phyloP scores from a whole-genome alignment of 2,113 vertebrate genomes.

The Microcebus ravelobensis region DNA sequence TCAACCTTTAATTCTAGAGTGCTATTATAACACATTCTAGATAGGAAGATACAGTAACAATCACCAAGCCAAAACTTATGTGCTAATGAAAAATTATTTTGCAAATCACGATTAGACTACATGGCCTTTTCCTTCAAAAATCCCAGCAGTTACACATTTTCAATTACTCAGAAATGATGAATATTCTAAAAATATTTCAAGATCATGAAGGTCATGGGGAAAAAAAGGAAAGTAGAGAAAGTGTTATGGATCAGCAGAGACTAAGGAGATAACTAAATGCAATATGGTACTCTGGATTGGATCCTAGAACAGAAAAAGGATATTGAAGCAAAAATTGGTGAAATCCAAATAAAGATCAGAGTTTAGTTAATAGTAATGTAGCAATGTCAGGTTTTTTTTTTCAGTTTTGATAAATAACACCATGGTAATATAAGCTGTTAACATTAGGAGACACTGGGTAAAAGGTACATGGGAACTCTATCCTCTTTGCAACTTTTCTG shows the following conservation, averaged over 20 bases:
- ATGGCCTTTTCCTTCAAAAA: slow-evolving; percentile 61
- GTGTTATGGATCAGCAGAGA: not conserved
- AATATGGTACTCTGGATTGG: not conserved
- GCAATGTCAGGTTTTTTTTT: not conserved
- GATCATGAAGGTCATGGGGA: not conserved
- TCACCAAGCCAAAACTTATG: slow-evolving; percentile 67
- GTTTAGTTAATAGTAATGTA: not conserved
- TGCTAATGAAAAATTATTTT: slow-evolving; percentile 78
- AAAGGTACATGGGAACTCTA: not conserved
- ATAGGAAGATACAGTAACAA: slow-evolving; percentile 43
- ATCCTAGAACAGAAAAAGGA: not conserved
- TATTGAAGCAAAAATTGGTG: not conserved
- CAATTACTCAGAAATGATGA: not conserved
- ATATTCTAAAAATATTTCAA: not conserved
- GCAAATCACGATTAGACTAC: slow-evolving; percentile 53
- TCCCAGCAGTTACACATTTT: not conserved
- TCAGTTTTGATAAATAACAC: not conserved
- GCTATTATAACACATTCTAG: slow-evolving; percentile 33
- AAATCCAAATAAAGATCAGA: slow-evolving; percentile 6
- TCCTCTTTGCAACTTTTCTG: not conserved
- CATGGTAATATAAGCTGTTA: not conserved
- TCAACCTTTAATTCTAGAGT: slow-evolving; percentile 75
- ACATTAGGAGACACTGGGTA: not conserved
- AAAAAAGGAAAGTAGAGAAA: slow-evolving; percentile 28
- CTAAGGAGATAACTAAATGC: not conserved